Evolutionary conservation across 2,888 invertebrate genomes (phyloP).

Genomic region (Dorcus hopei): DNA sequence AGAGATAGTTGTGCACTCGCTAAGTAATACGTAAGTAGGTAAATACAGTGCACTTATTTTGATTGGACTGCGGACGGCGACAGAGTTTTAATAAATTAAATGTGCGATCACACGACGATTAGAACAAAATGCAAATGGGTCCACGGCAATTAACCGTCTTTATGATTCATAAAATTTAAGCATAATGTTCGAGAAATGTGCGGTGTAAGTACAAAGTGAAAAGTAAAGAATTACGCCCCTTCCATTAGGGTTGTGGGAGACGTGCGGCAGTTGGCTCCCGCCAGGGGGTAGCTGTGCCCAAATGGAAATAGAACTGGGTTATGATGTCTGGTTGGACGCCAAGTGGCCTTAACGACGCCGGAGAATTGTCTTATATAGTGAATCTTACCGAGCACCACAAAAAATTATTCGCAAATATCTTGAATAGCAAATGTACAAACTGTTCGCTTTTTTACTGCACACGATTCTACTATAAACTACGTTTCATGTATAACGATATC

Average conservation of each 20-base stretch:
- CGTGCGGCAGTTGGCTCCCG: conserved; percentile 10
- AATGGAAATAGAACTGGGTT: conserved; percentile 29
- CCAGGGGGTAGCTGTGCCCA: conserved; percentile 13
- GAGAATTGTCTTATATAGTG: conserved; percentile 19
- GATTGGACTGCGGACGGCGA: neutral
- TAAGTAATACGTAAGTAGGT: too few relatives aligned
- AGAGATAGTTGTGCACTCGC: too few relatives aligned
- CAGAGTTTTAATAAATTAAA: conserved; percentile 1
- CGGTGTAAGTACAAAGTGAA: conserved; percentile 18
- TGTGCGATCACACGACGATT: neutral
- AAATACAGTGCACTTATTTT: too few relatives aligned
- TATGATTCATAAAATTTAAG: conserved; percentile 7
- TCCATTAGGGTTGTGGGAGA: neutral
- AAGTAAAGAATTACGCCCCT: conserved; percentile 19
- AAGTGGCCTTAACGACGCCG: conserved; percentile 29
- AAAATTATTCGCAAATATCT: neutral
- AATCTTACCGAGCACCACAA: neutral
- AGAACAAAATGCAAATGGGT: conserved; percentile 8
- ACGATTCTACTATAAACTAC: neutral
- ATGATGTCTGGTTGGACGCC: conserved; percentile 32
- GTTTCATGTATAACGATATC: neutral
- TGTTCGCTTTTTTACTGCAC: neutral
- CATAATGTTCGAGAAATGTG: conserved; percentile 16
- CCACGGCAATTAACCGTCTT: conserved; percentile 4
- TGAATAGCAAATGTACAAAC: neutral